Percentiles rank a stretch among this genome's conserved stretches.
These are phyloP conservation scores for Leucania comma DNA, from an alignment of 2,888 invertebrate species.

Conservation along the genomic window DNA sequence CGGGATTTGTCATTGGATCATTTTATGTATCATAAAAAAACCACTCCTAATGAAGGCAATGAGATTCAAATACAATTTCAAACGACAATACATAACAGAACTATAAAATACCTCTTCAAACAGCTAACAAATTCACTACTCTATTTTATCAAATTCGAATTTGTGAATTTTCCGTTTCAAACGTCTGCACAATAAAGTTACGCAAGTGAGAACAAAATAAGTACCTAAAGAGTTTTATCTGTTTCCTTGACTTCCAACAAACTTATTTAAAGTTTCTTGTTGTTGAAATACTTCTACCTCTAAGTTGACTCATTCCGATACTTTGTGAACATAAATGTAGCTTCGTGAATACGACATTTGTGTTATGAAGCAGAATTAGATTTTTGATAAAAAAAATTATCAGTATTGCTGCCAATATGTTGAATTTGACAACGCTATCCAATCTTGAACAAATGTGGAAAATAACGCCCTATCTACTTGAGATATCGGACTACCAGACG, in stretches of 20 bases:
- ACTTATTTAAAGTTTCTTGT: slow-evolving; percentile 64
- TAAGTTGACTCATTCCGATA: slow-evolving; percentile 61
- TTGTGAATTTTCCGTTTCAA: slow-evolving; percentile 59
- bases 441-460: neutral
- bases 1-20: no score
- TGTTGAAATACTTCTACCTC: slow-evolving; percentile 60
- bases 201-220: slow-evolving; percentile 62
- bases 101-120: slow-evolving; percentile 37
- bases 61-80: slow-evolving; percentile 2
- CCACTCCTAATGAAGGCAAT: neutral
- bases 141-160: slow-evolving; percentile 59
- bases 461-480: neutral
- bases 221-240: slow-evolving; percentile 63
- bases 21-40: no score
- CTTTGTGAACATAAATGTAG: slow-evolving; percentile 46
- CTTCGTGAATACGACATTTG: slow-evolving; percentile 28
- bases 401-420: neutral
- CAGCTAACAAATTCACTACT: slow-evolving; percentile 40
- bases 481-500: no score
- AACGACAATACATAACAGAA: slow-evolving; percentile 22
- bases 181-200: slow-evolving; percentile 60
- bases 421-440: neutral
- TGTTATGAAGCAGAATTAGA: slow-evolving; percentile 12
- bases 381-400: slow-evolving; percentile 3
- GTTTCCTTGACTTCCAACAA: slow-evolving; percentile 57